Evolutionary conservation across 2,797 vertebrate genomes (phyloP).

Genomic region (Pterois miles): DNA sequence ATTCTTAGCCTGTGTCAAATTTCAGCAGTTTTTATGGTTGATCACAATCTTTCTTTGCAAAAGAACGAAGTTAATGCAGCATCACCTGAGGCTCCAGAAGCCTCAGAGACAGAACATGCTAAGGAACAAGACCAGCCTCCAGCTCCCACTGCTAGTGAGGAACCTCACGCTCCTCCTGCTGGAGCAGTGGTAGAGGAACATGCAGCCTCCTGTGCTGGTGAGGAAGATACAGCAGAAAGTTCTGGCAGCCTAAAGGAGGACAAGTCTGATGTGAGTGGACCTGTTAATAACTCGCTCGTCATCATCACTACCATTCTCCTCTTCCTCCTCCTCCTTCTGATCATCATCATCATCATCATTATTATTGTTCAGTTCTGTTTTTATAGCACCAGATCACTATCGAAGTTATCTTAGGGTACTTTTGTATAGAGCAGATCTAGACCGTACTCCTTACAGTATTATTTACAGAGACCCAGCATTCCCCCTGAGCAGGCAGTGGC

Average conservation of each 20-base stretch:
- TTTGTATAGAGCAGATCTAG: too few species aligned
- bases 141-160: background rate
- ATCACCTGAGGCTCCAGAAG: conserved; percentile 21
- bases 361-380: background rate
- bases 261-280: conserved; percentile 75
- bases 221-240: conserved; percentile 8
- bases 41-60: conserved; percentile 47
- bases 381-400: too few species aligned
- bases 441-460: too few species aligned
- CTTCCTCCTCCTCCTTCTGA: background rate
- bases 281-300: background rate
- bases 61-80: conserved; percentile 66
- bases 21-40: background rate
- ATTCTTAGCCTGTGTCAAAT: background rate
- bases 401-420: too few species aligned
- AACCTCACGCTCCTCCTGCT: background rate
- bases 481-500: too few species aligned
- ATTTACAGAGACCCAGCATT: too few species aligned
- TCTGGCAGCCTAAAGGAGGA: conserved; percentile 51
- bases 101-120: conserved; percentile 22
- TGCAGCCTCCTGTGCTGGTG: background rate
- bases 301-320: background rate
- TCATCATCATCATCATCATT: background rate
- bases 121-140: background rate
- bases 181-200: background rate